These are phyloP conservation scores for Antheraea pernyi DNA, from an alignment of 1,140 invertebrate species.

Conservation along the genomic window DNA sequence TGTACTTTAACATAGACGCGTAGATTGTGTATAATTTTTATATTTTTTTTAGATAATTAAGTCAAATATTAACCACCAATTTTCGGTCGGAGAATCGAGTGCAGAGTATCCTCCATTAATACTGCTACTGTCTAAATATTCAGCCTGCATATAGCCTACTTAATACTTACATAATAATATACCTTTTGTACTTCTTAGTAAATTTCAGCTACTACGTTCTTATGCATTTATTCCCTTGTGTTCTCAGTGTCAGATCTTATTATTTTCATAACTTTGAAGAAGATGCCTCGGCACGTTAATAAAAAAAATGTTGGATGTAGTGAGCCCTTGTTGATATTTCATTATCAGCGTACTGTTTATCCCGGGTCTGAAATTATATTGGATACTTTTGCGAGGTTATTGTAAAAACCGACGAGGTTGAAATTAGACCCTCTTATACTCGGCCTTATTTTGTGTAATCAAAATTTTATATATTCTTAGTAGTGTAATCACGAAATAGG, in stretches of 20 bases:
- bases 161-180: too few relatives aligned
- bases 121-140: too few relatives aligned
- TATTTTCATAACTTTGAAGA: slow-evolving; percentile 3
- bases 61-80: too few relatives aligned
- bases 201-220: neutral
- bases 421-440: slow-evolving; percentile 46
- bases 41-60: too few relatives aligned
- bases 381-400: slow-evolving; percentile 44
- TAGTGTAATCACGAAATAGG: neutral
- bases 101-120: too few relatives aligned
- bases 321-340: slow-evolving; percentile 53
- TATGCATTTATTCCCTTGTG: neutral
- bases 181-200: too few relatives aligned
- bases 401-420: slow-evolving; percentile 43
- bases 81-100: too few relatives aligned
- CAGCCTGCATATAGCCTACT: too few relatives aligned
- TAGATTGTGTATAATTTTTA: too few relatives aligned
- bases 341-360: slow-evolving; percentile 44
- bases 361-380: slow-evolving; percentile 45
- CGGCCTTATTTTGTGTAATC: slow-evolving; percentile 47
- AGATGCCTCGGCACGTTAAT: neutral
- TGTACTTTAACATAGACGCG: too few relatives aligned
- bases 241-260: neutral
- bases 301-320: slow-evolving; percentile 35
- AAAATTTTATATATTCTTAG: slow-evolving; percentile 34